A percentile compares a stretch with the other conserved stretches of the same genome.
Conservation (phyloP, 2,113 vertebrate species). For the Semnopithecus entellus region DNA sequence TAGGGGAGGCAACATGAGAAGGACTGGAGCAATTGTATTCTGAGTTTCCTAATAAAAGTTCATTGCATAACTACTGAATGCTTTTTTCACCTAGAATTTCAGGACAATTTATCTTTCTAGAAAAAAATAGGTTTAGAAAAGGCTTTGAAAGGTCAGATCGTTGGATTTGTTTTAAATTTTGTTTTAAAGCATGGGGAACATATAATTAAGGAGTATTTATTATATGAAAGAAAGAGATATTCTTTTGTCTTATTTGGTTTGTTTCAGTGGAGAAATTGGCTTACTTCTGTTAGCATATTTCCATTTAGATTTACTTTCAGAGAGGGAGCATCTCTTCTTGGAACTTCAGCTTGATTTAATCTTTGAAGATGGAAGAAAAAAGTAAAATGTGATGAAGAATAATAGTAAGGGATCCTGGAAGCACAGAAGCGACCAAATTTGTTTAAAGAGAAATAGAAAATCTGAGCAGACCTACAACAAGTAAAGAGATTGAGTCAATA, state of each 20-base stretch:
- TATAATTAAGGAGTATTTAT: neutral
- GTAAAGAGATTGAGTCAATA: neutral
- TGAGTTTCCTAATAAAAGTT: neutral
- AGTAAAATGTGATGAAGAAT: neutral
- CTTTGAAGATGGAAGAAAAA: neutral
- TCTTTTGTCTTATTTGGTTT: neutral
- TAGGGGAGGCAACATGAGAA: neutral
- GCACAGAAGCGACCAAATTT: neutral
- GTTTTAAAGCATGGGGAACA: neutral
- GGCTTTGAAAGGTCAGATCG: neutral
- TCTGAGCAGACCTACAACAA: neutral
- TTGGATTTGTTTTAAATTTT: neutral
- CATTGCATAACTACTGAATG: neutral
- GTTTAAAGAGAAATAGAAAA: neutral
- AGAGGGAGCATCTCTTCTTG: neutral
- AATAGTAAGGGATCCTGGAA: neutral
- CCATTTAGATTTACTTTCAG: constrained; percentile 16
- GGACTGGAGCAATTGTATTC: neutral
- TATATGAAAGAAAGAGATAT: neutral
- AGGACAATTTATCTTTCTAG: neutral
- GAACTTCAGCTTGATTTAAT: constrained; percentile 20
- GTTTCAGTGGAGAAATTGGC: neutral
- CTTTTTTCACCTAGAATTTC: neutral
- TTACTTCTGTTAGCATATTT: neutral
- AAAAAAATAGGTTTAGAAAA: neutral